Conservation (phyloP, 2,113 vertebrate genomes). For the Planiliza haematocheilus region DNA sequence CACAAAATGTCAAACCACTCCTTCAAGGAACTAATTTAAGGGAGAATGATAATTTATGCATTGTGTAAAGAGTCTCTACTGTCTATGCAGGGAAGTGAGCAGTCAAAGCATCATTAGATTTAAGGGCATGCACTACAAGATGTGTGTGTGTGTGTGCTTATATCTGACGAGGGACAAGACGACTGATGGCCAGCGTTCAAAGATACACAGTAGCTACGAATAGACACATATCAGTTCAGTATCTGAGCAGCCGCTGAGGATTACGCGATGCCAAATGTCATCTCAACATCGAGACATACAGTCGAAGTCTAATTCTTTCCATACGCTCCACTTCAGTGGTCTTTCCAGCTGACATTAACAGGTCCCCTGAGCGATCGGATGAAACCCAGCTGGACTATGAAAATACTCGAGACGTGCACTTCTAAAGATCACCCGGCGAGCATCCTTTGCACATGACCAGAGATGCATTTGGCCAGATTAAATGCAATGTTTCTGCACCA, state of each 20-base stretch:
- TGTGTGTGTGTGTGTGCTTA: not conserved
- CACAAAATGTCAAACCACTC: not conserved
- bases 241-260: not conserved
- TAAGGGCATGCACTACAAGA: no score
- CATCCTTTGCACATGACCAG: not conserved
- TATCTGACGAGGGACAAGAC: not conserved
- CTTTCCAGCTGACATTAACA: slow-evolving; percentile 35
- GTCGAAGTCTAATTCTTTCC: slow-evolving; percentile 26
- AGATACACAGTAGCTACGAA: not conserved
- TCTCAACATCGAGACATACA: not conserved
- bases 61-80: not conserved
- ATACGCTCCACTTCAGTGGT: slow-evolving; percentile 16
- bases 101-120: not conserved
- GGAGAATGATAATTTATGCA: not conserved
- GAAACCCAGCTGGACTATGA: not conserved
- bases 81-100: not conserved
- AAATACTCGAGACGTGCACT: not conserved
- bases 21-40: not conserved
- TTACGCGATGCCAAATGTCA: slow-evolving; percentile 16
- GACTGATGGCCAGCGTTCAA: not conserved
- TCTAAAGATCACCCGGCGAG: slow-evolving; percentile 14
- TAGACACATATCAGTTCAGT: not conserved
- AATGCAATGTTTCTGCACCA: slow-evolving; percentile 26
- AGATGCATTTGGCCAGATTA: slow-evolving; percentile 5
- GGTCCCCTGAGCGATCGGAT: slow-evolving; percentile 3